phyloP scores from a whole-genome alignment of 2,113 vertebrate genomes.

The Lepisosteus oculatus region DNA sequence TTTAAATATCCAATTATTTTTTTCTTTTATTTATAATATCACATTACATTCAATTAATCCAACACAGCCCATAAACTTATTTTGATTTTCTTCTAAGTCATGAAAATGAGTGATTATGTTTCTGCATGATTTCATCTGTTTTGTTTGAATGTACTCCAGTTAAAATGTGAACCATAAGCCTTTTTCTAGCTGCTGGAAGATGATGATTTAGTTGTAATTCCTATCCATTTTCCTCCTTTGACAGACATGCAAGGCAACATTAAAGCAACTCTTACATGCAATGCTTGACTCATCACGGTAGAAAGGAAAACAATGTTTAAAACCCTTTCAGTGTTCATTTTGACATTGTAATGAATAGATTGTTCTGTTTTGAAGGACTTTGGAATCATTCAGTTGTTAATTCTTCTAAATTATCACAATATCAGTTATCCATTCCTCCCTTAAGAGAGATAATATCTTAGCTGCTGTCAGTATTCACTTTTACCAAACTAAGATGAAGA shows the following conservation, averaged over 20 bases:
- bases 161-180: too few relatives aligned
- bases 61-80: too few relatives aligned
- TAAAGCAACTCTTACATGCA: not conserved
- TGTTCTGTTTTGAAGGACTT: constrained; percentile 42
- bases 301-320: constrained; percentile 19
- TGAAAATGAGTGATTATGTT: too few relatives aligned
- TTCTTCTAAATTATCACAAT: constrained; percentile 33
- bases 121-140: too few relatives aligned
- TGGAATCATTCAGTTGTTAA: constrained; percentile 40
- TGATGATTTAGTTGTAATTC: constrained; percentile 33
- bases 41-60: too few relatives aligned
- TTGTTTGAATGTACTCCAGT: too few relatives aligned
- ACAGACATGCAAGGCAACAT: constrained; percentile 18
- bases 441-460: constrained; percentile 1
- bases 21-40: too few relatives aligned
- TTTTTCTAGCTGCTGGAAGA: constrained; percentile 8
- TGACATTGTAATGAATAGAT: constrained; percentile 22
- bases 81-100: too few relatives aligned
- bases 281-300: constrained; percentile 21
- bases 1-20: too few relatives aligned
- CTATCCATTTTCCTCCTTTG: constrained; percentile 28
- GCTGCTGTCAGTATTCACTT: too few relatives aligned
- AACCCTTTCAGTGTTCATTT: constrained; percentile 30
- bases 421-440: constrained; percentile 37
- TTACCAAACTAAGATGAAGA: too few relatives aligned